Evolutionary conservation across 2,113 vertebrate genomes (phyloP), one percentile per base, ranked within the genome.

Genomic region (Pachyramphus minor): DNA sequence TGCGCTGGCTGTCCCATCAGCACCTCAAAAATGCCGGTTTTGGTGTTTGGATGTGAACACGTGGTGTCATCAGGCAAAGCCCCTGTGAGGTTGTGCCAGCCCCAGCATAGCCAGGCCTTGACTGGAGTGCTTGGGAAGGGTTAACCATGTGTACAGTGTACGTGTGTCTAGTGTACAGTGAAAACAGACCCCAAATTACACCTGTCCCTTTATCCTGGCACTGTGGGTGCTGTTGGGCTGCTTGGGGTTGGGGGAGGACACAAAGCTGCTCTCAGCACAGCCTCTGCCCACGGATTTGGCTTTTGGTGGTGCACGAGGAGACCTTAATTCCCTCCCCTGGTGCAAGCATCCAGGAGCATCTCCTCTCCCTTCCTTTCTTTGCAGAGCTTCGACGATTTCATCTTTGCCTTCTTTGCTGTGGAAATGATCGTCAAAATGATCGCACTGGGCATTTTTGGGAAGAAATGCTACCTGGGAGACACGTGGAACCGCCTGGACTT

Each of bases 341-440:
- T 28, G 8, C 1, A 7, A 79, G 37, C 0, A 1, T 49, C 37
- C 75, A 41, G 50, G 60, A 78, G 37, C 50, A 55, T 75, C 35
- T 59, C 31, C 49, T 39, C 59, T 89, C 58, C 63, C 8, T 81
- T 60, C n/a, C 59, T 94, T 88, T 96, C 44, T 91, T 97, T 63
- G 47, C 97, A 99, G 99, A 98, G 99, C 95, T 99, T 99, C 12
- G 99, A 99, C 20, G 99, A 99, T 98, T 99, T 99, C 98, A 99
- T 99, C 98, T 99, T 99, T 97, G 99, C 99, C 58, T 99, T 99
- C 98, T 99, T 99, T 45, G 99, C 99, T 0, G 98, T 99, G 97
- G 99, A 99, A 98, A 99, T 99, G 99, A 98, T 99, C 16, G 98
- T 99, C 93, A 99, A 99, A 97, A 99, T 99, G 99, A 98, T 99